A percentile compares a stretch with the other conserved stretches of the same genome.
phyloP scores from a whole-genome alignment of 2,888 invertebrate genomes.

The Xestia xanthographa region DNA sequence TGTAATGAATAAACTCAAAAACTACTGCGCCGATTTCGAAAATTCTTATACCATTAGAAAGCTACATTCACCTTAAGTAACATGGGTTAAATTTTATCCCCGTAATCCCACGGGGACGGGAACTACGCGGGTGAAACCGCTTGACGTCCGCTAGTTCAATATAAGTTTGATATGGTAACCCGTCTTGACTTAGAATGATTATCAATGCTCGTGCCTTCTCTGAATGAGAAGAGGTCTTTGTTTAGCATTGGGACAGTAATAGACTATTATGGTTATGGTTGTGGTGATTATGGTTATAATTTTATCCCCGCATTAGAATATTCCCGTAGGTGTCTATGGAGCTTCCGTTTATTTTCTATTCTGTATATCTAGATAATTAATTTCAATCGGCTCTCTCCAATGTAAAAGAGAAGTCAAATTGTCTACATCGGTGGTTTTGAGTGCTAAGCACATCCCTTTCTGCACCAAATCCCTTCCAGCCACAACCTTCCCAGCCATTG shows the following conservation, averaged over 20 bases:
- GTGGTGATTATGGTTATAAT: too few relatives aligned
- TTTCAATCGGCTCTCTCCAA: too few relatives aligned
- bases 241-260: not conserved
- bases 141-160: too few relatives aligned
- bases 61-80: too few relatives aligned
- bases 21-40: too few relatives aligned
- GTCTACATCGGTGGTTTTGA: conserved; percentile 86
- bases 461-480: conserved; percentile 76
- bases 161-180: not conserved
- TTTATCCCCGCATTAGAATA: not conserved
- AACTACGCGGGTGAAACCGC: too few relatives aligned
- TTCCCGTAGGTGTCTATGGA: not conserved
- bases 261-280: too few relatives aligned
- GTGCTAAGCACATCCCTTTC: conserved; percentile 86
- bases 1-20: too few relatives aligned
- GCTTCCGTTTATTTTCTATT: not conserved
- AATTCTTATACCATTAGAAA: too few relatives aligned
- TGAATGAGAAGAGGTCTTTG: not conserved
- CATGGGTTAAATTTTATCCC: too few relatives aligned
- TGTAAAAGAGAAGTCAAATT: conserved; percentile 85
- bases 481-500: conserved; percentile 28
- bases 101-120: too few relatives aligned
- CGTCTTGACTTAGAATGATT: not conserved
- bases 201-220: not conserved
- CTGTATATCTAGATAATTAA: not conserved